Evolutionary conservation across 92 coral and sea anemone species (phyloP).

Genomic region (Palythoa caribaeorum): DNA sequence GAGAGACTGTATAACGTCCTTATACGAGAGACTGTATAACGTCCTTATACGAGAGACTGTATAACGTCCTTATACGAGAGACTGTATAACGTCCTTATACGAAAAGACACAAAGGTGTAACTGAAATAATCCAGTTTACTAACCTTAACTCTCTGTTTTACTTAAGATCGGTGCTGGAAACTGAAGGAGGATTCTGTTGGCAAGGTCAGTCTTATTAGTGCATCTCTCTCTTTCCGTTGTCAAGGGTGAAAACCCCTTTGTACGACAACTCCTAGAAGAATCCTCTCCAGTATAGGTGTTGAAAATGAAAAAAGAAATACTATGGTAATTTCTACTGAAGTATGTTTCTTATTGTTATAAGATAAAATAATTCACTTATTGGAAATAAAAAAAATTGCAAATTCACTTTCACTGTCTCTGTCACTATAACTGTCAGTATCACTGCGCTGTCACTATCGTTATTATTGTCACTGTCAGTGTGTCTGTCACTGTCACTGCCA

Average conservation of each 20-base stretch:
- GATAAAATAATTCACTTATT: too few relatives aligned
- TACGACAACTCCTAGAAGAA: too few relatives aligned
- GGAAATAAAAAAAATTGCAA: too few relatives aligned
- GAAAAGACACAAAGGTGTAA: too few relatives aligned
- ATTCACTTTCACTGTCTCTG: neutral
- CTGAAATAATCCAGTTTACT: neutral
- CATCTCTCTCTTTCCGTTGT: too few relatives aligned
- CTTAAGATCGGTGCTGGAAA: slow-evolving; percentile 81
- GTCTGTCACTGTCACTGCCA: neutral
- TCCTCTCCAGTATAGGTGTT: too few relatives aligned
- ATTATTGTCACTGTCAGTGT: neutral
- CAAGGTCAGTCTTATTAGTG: slow-evolving; percentile 61
- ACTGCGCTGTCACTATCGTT: neutral
- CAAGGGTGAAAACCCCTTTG: too few relatives aligned
- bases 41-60: too few relatives aligned
- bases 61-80: too few relatives aligned
- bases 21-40: too few relatives aligned
- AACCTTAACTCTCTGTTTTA: neutral
- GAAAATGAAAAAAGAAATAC: neutral
- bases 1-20: too few relatives aligned
- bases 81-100: too few relatives aligned
- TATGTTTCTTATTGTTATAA: neutral
- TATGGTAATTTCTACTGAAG: neutral
- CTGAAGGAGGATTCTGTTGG: slow-evolving; percentile 94
- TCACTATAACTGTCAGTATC: neutral